A percentile compares a stretch with the other conserved stretches of the same genome.
Evolutionary conservation across 2,888 invertebrate genomes (phyloP).

Genomic region (Polydrusus cervinus): DNA sequence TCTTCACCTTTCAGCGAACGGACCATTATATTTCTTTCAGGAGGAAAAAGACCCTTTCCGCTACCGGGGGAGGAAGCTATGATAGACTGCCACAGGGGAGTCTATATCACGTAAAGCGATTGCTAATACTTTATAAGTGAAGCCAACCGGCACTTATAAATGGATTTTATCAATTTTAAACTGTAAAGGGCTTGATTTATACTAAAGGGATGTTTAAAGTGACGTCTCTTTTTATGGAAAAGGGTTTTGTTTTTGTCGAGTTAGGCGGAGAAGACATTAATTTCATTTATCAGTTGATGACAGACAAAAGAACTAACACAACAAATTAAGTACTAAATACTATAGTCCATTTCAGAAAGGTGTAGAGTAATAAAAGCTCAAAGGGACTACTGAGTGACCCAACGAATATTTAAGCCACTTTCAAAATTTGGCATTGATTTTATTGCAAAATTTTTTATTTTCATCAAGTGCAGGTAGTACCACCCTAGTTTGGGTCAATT

Average conservation of each 20-base stretch:
- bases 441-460: no score
- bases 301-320: no score
- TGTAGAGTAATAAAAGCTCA: no score
- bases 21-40: conserved; percentile 42
- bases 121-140: conserved; percentile 72
- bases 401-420: no score
- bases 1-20: conserved; percentile 26
- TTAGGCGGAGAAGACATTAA: not conserved
- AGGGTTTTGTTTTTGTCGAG: conserved; percentile 40
- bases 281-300: not conserved
- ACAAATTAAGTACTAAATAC: no score
- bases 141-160: conserved; percentile 71
- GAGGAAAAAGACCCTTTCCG: conserved; percentile 55
- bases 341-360: no score
- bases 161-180: conserved; percentile 72
- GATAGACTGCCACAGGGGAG: conserved; percentile 68
- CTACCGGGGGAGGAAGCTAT: conserved; percentile 59
- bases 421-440: no score
- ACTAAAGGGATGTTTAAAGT: conserved; percentile 60
- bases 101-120: conserved; percentile 69
- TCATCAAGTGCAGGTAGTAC: no score
- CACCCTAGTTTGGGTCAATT: no score
- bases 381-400: no score
- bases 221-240: conserved; percentile 46
- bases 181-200: conserved; percentile 67